Evolutionary conservation across 2,888 invertebrate species (phyloP).

Genomic region (Octonoba sinensis): DNA sequence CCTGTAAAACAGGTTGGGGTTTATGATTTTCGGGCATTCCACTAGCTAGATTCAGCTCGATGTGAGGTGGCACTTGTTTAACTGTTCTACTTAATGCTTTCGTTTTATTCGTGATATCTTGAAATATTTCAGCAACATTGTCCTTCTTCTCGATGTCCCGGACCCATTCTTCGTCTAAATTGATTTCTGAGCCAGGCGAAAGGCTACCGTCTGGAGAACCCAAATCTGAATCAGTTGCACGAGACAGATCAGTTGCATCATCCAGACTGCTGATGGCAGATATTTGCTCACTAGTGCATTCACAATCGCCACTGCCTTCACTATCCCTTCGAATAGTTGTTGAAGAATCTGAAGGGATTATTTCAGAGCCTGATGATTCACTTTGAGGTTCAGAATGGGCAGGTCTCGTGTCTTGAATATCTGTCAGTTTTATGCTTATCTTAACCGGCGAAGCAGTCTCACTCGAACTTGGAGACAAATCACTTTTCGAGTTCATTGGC

Average conservation of each 20-base stretch:
- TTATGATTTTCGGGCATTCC: conserved; percentile 20
- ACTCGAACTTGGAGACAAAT: conserved; percentile 34
- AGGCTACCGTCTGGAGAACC: conserved; percentile 53
- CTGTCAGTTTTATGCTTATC: conserved; percentile 32
- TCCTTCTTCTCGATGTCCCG: conserved; percentile 47
- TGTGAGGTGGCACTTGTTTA: conserved; percentile 28
- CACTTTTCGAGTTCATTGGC: conserved; percentile 24
- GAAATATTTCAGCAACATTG: conserved; percentile 37
- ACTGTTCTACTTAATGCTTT: conserved; percentile 17
- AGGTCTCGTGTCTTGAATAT: conserved; percentile 8
- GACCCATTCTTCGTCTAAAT: conserved; percentile 49
- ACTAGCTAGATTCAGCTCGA: conserved; percentile 35
- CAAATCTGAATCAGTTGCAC: conserved; percentile 51
- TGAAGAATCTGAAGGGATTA: conserved; percentile 62
- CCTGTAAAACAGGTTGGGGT: background rate
- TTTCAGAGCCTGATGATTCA: conserved; percentile 58
- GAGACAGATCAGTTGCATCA: conserved; percentile 38
- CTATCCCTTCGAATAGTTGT: conserved; percentile 52
- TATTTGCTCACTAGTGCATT: conserved; percentile 62
- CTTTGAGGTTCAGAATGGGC: conserved; percentile 34
- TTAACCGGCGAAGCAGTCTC: conserved; percentile 44
- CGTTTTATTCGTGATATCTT: conserved; percentile 52
- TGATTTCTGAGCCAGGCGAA: conserved; percentile 45
- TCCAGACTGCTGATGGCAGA: conserved; percentile 62
- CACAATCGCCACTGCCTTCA: conserved; percentile 49